Percentiles rank a stretch among this genome's conserved stretches.
Evolutionary conservation across 2,113 vertebrate genomes (phyloP).

Genomic region (Macroglossus sobrinus): DNA sequence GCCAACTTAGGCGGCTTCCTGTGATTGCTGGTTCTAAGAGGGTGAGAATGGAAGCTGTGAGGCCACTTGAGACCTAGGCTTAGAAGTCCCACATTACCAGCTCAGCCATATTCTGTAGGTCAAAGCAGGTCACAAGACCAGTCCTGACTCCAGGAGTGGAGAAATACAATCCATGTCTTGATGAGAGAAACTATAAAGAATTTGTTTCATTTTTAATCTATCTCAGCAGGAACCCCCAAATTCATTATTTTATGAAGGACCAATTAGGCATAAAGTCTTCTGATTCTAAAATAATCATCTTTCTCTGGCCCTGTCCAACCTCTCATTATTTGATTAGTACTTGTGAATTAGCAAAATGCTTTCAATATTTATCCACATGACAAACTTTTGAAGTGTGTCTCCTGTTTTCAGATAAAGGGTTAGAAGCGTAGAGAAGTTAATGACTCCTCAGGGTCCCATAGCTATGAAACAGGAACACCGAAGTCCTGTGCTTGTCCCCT

Average conservation of each 20-base stretch:
- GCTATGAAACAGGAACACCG: background rate
- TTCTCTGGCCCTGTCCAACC: background rate
- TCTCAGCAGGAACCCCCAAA: background rate
- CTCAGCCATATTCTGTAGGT: background rate
- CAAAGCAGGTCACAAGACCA: background rate
- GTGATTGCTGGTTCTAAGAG: background rate
- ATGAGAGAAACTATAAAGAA: background rate
- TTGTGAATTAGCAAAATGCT: background rate
- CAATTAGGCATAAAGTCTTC: background rate
- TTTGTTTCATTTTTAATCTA: background rate
- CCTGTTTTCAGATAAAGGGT: background rate
- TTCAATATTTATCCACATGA: background rate
- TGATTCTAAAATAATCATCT: constrained; percentile 18
- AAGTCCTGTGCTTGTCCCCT: background rate
- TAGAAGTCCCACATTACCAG: background rate
- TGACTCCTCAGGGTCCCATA: background rate
- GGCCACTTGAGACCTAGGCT: background rate
- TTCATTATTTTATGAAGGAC: background rate
- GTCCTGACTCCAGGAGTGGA: background rate
- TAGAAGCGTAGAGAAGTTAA: background rate
- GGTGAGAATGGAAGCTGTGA: background rate
- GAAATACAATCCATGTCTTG: background rate
- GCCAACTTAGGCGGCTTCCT: background rate
- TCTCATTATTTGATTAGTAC: constrained; percentile 33
- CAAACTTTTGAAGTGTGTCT: background rate